These are phyloP conservation scores for Paratrypauchen microcephalus DNA, from an alignment of 2,797 vertebrate species.

Conservation along the genomic window DNA sequence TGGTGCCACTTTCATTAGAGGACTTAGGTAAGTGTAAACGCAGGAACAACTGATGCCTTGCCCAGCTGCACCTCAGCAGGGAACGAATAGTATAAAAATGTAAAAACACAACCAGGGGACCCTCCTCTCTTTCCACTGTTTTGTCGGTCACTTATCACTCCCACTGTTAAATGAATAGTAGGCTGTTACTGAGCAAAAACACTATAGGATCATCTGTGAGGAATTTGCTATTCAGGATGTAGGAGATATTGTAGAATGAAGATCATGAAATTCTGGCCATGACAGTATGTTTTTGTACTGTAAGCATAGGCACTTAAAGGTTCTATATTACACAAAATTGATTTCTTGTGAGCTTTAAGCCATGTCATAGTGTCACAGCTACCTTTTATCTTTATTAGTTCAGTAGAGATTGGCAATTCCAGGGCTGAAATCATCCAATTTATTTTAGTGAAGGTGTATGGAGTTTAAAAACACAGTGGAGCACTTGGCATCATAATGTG, in stretches of 20 bases:
- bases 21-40: conserved; percentile 63
- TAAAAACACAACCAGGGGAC: neutral
- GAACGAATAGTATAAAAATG: conserved; percentile 8
- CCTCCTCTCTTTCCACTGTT: conserved; percentile 4
- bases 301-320: neutral
- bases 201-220: neutral
- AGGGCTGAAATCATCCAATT: no score
- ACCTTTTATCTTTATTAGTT: no score
- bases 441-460: no score
- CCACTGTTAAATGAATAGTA: conserved; percentile 5
- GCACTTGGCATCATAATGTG: no score
- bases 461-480: no score
- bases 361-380: no score
- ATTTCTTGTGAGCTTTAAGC: no score
- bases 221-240: neutral
- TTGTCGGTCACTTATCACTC: conserved; percentile 14
- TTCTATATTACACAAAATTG: no score
- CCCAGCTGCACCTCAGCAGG: conserved; percentile 42
- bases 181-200: conserved; percentile 4
- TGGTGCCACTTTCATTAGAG: conserved; percentile 55
- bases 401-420: no score
- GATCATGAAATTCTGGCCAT: neutral
- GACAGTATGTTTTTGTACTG: neutral
- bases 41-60: conserved; percentile 28
- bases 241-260: neutral